Evolutionary conservation across 2,797 vertebrate genomes (phyloP), one percentile per base, ranked within the genome.

Genomic region (Acropternis orthonyx): DNA sequence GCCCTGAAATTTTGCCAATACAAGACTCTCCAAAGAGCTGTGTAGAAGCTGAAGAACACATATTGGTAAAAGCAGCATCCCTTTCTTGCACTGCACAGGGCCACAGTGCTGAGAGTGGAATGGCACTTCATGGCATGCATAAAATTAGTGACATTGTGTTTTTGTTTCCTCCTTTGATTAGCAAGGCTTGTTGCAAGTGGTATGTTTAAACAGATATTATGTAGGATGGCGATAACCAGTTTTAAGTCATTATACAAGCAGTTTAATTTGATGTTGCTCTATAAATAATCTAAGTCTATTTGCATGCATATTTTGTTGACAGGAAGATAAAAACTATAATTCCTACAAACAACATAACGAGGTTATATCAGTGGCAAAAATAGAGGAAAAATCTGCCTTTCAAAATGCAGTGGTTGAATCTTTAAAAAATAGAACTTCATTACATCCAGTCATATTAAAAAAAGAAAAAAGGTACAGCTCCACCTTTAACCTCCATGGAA

Each of bases 241-340:
- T 97, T 97, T 92, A 96, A 97, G 92, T 96, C 76, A 94, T 96
- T 92, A 95, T 92, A 94, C 82, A 95, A 96, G 86, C 82, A 96
- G 87, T 94, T 97, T 97, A 97, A 97, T 97, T 97, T 96, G 96
- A 96, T 95, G 97, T 97, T 96, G 95, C 85, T 98, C 95, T 92
- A 97, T 93, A 98, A 97, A 97, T 97, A 97, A 90, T 61, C 81
- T 83, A 55, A 80, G 69, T 91, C 94, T 97, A 97, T 97, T 97
- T 98, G 86, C 95, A 96, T 96, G 93, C 80, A 91, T 96, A 94
- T 96, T 97, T 97, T 97, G 88, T 96, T 95, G 92, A 94, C 95
- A 92, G 88, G 63, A 96, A 94, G 90, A 96, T 95, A 96, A 96
- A 96, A 88, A 26, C 27, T 9, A 3, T 88, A 95, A 94, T 96